phyloP scores from a whole-genome alignment of 1,140 invertebrate species.

The Bombus turneri region DNA sequence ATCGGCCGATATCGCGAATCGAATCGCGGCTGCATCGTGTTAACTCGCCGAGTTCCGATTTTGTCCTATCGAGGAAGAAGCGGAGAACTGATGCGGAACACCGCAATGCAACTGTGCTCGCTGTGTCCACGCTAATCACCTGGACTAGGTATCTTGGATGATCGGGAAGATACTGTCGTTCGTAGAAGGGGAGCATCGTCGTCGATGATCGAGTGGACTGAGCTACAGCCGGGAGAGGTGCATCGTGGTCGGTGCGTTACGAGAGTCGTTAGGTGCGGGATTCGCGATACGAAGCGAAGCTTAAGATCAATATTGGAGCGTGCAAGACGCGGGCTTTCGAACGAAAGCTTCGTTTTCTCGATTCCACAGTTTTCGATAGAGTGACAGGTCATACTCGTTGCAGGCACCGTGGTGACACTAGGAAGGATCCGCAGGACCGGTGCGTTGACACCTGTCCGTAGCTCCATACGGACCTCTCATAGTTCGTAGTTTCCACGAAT shows the following conservation, averaged over 20 bases:
- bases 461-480: slow-evolving; percentile 21
- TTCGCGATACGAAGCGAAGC: slow-evolving; percentile 46
- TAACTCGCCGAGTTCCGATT: not conserved
- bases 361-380: not conserved
- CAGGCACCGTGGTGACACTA: not conserved
- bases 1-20: not conserved
- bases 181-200: not conserved
- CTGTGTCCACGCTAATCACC: not conserved
- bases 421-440: not conserved
- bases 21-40: not conserved
- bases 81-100: not conserved
- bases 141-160: not conserved
- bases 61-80: not conserved
- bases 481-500: not conserved
- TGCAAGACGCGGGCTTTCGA: slow-evolving; percentile 43
- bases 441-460: slow-evolving; percentile 19
- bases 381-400: slow-evolving; percentile 11
- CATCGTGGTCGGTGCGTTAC: slow-evolving; percentile 10
- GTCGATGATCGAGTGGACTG: not conserved
- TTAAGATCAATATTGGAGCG: slow-evolving; percentile 53
- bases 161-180: no score
- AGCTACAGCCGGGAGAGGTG: not conserved
- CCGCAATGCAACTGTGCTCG: not conserved
- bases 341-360: not conserved
- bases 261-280: slow-evolving; percentile 36